Percentiles rank a stretch among this genome's conserved stretches.
Conservation (phyloP, 2,797 vertebrate species). For the Poecilia picta region DNA sequence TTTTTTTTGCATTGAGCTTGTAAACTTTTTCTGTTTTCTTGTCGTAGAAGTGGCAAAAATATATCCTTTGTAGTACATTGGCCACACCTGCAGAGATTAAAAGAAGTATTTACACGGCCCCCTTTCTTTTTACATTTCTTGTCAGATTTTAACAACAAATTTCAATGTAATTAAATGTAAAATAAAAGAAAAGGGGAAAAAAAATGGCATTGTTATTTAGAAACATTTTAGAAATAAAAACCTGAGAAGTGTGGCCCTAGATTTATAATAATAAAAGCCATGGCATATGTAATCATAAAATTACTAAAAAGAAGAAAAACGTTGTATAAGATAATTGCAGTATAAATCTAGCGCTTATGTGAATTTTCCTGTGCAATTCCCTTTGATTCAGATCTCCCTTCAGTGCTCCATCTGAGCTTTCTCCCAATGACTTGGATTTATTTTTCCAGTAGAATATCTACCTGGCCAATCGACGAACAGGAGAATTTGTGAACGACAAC, state of each 20-base stretch:
- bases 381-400: no score
- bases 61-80: neutral
- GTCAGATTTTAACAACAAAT: neutral
- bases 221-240: neutral
- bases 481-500: no score
- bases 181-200: neutral
- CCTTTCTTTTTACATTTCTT: neutral
- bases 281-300: neutral
- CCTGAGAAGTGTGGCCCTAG: neutral
- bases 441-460: no score
- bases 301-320: neutral
- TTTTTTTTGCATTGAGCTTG: conserved; percentile 2
- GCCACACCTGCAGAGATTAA: neutral
- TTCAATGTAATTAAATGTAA: no score
- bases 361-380: no score
- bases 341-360: neutral
- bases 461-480: no score
- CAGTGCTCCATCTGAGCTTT: no score
- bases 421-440: no score
- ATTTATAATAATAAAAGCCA: neutral
- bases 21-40: neutral
- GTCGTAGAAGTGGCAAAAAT: conserved; percentile 1
- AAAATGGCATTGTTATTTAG: neutral
- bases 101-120: neutral
- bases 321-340: neutral